These are phyloP conservation scores for Beris morrisii DNA, from an alignment of 2,888 invertebrate genomes.

Conservation along the genomic window DNA sequence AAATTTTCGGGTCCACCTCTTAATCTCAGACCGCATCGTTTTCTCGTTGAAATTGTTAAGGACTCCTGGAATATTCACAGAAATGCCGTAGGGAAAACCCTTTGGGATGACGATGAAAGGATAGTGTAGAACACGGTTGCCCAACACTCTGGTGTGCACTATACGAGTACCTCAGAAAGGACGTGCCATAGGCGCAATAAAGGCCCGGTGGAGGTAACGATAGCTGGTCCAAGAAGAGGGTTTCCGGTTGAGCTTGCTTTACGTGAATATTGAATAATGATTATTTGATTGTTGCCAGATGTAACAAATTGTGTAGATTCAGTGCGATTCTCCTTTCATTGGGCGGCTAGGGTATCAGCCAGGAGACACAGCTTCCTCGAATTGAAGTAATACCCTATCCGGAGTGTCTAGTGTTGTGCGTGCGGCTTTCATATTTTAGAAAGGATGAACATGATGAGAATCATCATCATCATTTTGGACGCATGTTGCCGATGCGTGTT, in stretches of 20 bases:
- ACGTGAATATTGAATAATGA: slow-evolving; percentile 40
- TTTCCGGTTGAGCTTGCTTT: slow-evolving; percentile 11
- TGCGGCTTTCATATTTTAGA: slow-evolving; percentile 34
- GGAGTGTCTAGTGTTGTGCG: neutral
- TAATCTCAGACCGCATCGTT: too few species aligned
- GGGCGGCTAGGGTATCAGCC: neutral
- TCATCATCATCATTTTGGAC: slow-evolving; percentile 35
- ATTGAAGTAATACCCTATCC: too few species aligned
- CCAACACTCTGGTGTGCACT: too few species aligned
- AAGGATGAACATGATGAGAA: slow-evolving; percentile 34
- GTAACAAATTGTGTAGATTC: slow-evolving; percentile 36
- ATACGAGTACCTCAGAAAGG: neutral
- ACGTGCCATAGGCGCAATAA: slow-evolving; percentile 22
- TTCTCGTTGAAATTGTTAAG: too few species aligned
- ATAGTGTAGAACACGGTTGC: too few species aligned
- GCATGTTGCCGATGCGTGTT: slow-evolving; percentile 10
- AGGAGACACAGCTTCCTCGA: too few species aligned
- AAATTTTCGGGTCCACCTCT: too few species aligned
- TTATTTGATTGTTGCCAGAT: slow-evolving; percentile 40
- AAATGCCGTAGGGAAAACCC: too few species aligned
- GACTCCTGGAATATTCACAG: too few species aligned
- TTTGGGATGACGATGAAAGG: too few species aligned
- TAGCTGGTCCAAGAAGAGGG: neutral
- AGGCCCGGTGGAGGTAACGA: slow-evolving; percentile 18
- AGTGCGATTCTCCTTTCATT: slow-evolving; percentile 26